Conservation (phyloP, 1,140 invertebrate species). For the fruit fly (Drosophila melanogaster) region DNA sequence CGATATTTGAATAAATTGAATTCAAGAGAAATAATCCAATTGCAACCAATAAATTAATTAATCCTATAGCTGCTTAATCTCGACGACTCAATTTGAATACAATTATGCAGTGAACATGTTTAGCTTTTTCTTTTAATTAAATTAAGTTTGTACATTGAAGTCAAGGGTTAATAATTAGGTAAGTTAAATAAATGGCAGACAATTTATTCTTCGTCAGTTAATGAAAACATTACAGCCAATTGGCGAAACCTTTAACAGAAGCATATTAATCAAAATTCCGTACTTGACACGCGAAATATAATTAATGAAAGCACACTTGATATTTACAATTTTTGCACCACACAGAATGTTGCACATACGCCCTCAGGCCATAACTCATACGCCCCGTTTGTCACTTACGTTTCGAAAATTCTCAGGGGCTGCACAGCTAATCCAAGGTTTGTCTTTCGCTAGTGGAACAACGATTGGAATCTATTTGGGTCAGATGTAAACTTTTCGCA, state of each 20-base stretch:
- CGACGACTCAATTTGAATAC: no score
- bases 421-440: conserved; percentile 54
- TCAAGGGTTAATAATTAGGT: not conserved
- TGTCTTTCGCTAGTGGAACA: conserved; percentile 4
- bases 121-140: not conserved
- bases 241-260: conserved; percentile 26
- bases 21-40: not conserved
- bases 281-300: conserved; percentile 13
- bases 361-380: conserved; percentile 39
- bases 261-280: conserved; percentile 31
- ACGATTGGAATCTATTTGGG: conserved; percentile 1
- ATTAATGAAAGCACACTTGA: conserved; percentile 30
- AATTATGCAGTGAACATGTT: not conserved
- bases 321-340: conserved; percentile 11
- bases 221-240: conserved; percentile 11
- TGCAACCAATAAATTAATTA: not conserved
- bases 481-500: conserved; percentile 32
- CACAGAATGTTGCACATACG: conserved; percentile 33
- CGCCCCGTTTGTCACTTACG: conserved; percentile 48
- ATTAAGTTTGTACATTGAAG: not conserved
- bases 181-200: not conserved
- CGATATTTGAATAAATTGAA: not conserved
- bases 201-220: conserved; percentile 15
- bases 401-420: conserved; percentile 29
- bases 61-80: no score